Percentiles rank a stretch among this genome's conserved stretches.
Evolutionary conservation across 1,140 invertebrate species (phyloP).

Genomic region (Lutraria rhynchaena): DNA sequence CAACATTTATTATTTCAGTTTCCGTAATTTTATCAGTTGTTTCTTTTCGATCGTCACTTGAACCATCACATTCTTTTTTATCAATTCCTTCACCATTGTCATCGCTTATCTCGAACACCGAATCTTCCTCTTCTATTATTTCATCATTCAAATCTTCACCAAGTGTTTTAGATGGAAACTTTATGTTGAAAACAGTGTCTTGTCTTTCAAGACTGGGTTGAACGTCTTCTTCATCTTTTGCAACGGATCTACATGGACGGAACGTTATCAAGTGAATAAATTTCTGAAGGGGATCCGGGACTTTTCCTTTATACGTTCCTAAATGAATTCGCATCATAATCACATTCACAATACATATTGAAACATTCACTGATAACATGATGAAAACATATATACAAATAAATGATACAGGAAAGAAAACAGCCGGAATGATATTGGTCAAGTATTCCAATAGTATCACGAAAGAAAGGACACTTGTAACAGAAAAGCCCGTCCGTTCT

Average conservation of each 20-base stretch:
- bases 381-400: slow-evolving; percentile 44
- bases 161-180: not conserved
- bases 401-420: slow-evolving; percentile 30
- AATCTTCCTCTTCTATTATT: too few relatives aligned
- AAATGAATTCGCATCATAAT: slow-evolving; percentile 37
- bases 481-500: slow-evolving; percentile 26
- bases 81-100: too few relatives aligned
- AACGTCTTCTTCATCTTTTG: not conserved
- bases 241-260: slow-evolving; percentile 2
- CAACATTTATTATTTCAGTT: too few relatives aligned
- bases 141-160: too few relatives aligned
- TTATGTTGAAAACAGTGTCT: not conserved
- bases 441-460: slow-evolving; percentile 38
- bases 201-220: not conserved
- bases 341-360: slow-evolving; percentile 34
- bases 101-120: too few relatives aligned
- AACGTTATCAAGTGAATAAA: slow-evolving; percentile 10
- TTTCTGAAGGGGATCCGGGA: slow-evolving; percentile 10
- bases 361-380: slow-evolving; percentile 20
- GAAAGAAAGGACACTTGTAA: slow-evolving; percentile 42
- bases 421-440: slow-evolving; percentile 29
- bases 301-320: slow-evolving; percentile 13
- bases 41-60: too few relatives aligned
- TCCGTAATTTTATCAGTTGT: too few relatives aligned
- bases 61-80: too few relatives aligned